These are phyloP conservation scores for Meandrusa payeni DNA, from an alignment of 2,888 invertebrate genomes.

Conservation along the genomic window DNA sequence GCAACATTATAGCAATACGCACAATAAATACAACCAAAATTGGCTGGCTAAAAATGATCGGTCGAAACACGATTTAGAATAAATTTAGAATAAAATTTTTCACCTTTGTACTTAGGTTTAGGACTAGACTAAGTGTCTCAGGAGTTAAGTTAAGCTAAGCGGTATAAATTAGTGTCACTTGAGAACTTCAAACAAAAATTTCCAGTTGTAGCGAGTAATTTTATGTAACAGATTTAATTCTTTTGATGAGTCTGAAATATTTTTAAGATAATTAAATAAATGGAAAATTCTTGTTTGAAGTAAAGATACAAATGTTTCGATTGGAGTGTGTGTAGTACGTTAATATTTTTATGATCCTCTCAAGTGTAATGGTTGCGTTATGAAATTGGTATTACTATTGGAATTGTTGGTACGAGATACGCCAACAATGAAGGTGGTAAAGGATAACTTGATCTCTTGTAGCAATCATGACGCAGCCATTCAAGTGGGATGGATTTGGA, in stretches of 20 bases:
- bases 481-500: conserved; percentile 24
- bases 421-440: too few relatives aligned
- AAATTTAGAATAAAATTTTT: conserved; percentile 53
- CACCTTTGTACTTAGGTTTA: conserved; percentile 64
- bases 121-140: conserved; percentile 43
- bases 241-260: conserved; percentile 63
- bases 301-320: conserved; percentile 32
- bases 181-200: conserved; percentile 61
- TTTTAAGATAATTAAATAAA: conserved; percentile 39
- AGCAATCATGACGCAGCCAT: background rate
- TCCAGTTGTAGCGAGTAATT: conserved; percentile 40
- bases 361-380: background rate
- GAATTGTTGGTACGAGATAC: too few relatives aligned
- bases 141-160: conserved; percentile 42
- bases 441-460: background rate
- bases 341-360: background rate
- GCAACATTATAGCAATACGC: conserved; percentile 17
- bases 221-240: conserved; percentile 58
- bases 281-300: conserved; percentile 68
- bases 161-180: conserved; percentile 38
- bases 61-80: conserved; percentile 26
- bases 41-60: conserved; percentile 2
- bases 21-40: conserved; percentile 12
- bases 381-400: too few relatives aligned
- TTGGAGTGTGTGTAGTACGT: too few relatives aligned